phyloP scores from a whole-genome alignment of 2,113 vertebrate species.

The Laticauda laticaudata region DNA sequence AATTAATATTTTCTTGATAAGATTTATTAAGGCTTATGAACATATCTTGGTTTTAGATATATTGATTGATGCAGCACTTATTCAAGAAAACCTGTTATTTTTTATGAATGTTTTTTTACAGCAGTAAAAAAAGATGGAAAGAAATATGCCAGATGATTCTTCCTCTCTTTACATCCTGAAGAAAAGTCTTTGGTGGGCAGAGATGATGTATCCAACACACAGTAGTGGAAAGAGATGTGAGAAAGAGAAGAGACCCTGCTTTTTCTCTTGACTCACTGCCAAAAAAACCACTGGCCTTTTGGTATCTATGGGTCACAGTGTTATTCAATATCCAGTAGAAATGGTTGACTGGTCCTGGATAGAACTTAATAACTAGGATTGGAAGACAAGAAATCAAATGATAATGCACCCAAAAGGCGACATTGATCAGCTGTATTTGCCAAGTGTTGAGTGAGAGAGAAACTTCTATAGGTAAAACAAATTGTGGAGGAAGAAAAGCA shows the following conservation, averaged over 20 bases:
- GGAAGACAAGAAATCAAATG: neutral
- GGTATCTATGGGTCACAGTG: neutral
- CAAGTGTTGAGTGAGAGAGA: neutral
- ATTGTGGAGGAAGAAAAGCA: neutral
- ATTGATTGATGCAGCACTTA: neutral
- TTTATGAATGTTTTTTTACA: neutral
- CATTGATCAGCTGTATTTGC: neutral
- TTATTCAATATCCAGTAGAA: neutral
- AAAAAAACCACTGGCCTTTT: no score
- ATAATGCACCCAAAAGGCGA: no score
- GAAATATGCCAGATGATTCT: no score
- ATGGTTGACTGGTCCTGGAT: neutral
- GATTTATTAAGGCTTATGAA: neutral
- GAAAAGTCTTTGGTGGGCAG: no score
- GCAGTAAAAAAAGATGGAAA: no score
- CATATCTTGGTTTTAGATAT: neutral
- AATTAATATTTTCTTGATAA: neutral
- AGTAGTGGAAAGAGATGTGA: no score
- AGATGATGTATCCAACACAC: no score
- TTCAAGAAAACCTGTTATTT: neutral
- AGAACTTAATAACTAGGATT: neutral
- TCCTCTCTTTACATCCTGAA: no score
- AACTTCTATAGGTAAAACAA: neutral
- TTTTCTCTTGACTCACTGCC: no score
- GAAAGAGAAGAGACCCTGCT: no score